phyloP scores from a whole-genome alignment of 2,113 vertebrate genomes.

The Bostrychus sinensis region DNA sequence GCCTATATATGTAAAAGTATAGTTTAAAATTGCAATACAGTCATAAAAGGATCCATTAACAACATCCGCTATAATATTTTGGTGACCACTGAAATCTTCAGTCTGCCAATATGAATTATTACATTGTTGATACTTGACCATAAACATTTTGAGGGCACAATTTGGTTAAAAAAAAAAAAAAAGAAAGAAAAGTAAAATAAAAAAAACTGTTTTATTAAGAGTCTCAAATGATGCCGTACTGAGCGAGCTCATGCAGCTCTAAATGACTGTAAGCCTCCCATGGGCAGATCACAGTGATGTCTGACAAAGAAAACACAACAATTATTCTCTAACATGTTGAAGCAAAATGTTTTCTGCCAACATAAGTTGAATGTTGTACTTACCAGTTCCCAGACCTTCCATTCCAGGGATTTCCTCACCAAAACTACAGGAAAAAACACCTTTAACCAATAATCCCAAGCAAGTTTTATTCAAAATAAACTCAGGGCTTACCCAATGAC shows the following conservation, averaged over 20 bases:
- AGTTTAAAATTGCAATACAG: too few relatives aligned
- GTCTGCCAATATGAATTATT: background rate
- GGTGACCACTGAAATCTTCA: background rate
- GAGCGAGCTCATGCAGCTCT: slow-evolving; percentile 90
- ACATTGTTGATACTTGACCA: background rate
- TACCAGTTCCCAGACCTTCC: slow-evolving; percentile 90
- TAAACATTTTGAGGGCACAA: background rate
- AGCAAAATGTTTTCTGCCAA: background rate
- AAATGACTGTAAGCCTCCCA: slow-evolving; percentile 94
- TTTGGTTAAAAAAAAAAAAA: background rate
- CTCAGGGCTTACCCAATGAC: slow-evolving; percentile 84
- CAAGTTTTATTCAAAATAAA: background rate
- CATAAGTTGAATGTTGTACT: background rate
- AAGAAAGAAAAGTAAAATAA: background rate
- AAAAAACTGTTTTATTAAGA: slow-evolving; percentile 1
- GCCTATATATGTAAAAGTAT: background rate
- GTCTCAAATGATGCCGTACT: slow-evolving; percentile 88
- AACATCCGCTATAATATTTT: background rate
- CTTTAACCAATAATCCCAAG: background rate
- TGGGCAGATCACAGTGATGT: slow-evolving; percentile 91
- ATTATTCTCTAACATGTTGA: background rate
- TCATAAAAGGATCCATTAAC: too few relatives aligned
- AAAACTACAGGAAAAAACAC: slow-evolving; percentile 75
- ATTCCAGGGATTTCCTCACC: slow-evolving; percentile 92
- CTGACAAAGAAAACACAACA: slow-evolving; percentile 55